Evolutionary conservation across 2,113 vertebrate genomes (phyloP).

Genomic region (Falco punctatus): DNA sequence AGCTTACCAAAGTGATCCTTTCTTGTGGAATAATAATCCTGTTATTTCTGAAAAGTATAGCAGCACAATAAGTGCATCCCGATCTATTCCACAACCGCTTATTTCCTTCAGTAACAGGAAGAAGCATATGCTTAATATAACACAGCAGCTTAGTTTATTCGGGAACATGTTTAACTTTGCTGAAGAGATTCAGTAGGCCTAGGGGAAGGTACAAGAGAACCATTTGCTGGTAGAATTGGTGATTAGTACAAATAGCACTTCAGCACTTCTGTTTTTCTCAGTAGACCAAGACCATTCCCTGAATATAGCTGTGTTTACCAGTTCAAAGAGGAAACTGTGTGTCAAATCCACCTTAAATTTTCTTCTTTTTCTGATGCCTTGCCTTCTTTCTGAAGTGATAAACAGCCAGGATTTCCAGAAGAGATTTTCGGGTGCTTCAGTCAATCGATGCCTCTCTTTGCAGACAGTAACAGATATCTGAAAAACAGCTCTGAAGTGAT

Average conservation of each 20-base stretch:
- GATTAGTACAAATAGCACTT: not conserved
- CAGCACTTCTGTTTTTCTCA: not conserved
- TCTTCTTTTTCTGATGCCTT: not conserved
- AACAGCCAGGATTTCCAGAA: not conserved
- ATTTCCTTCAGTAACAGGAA: not conserved
- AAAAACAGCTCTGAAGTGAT: not conserved
- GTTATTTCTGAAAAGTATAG: not conserved
- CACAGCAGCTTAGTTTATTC: slow-evolving; percentile 62
- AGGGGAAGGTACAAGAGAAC: not conserved
- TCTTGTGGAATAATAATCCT: not conserved
- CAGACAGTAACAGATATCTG: not conserved
- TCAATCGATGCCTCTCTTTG: not conserved
- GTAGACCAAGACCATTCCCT: not conserved
- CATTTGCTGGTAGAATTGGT: not conserved
- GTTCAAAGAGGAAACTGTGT: not conserved
- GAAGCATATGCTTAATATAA: not conserved
- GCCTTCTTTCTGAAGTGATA: not conserved
- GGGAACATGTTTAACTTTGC: not conserved
- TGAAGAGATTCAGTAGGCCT: not conserved
- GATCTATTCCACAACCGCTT: not conserved
- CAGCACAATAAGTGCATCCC: not conserved
- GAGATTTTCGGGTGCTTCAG: not conserved
- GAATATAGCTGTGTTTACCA: not conserved
- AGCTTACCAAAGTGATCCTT: not conserved
- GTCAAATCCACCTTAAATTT: not conserved